Evolutionary conservation across 2,797 vertebrate species (phyloP).

Genomic region (Melanotaenia pygmaea): DNA sequence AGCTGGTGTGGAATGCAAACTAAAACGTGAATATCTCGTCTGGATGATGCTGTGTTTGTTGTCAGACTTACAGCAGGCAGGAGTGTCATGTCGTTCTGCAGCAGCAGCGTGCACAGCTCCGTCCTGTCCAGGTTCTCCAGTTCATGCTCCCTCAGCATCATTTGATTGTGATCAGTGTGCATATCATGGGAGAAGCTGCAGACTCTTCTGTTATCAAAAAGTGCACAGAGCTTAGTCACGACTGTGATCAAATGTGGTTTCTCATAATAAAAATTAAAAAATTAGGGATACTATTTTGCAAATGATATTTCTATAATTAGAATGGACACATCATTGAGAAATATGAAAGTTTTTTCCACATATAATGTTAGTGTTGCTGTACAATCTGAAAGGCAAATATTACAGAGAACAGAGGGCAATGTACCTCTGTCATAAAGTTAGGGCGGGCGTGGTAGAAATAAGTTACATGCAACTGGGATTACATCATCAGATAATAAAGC

Average conservation of each 20-base stretch:
- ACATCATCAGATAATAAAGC: too few species aligned
- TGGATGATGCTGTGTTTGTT: background rate
- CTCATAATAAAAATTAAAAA: too few species aligned
- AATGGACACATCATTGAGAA: too few species aligned
- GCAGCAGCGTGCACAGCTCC: constrained; percentile 73
- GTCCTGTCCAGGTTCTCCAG: constrained; percentile 63
- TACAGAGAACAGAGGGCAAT: background rate
- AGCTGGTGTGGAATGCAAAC: too few species aligned
- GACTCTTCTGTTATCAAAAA: constrained; percentile 42
- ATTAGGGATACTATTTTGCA: too few species aligned
- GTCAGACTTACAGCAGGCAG: constrained; percentile 70
- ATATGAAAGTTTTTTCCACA: background rate
- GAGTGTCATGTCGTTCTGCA: constrained; percentile 74
- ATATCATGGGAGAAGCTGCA: constrained; percentile 74
- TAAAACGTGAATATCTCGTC: background rate
- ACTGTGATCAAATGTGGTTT: too few species aligned
- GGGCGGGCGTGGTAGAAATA: too few species aligned
- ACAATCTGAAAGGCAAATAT: background rate
- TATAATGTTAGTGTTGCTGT: background rate
- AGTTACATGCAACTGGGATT: too few species aligned
- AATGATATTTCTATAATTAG: too few species aligned
- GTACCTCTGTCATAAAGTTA: background rate
- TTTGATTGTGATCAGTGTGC: constrained; percentile 43
- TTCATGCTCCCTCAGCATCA: constrained; percentile 32
- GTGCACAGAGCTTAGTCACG: background rate